Evolutionary conservation across 2,113 vertebrate species (phyloP).

Genomic region (Lepisosteus oculatus): DNA sequence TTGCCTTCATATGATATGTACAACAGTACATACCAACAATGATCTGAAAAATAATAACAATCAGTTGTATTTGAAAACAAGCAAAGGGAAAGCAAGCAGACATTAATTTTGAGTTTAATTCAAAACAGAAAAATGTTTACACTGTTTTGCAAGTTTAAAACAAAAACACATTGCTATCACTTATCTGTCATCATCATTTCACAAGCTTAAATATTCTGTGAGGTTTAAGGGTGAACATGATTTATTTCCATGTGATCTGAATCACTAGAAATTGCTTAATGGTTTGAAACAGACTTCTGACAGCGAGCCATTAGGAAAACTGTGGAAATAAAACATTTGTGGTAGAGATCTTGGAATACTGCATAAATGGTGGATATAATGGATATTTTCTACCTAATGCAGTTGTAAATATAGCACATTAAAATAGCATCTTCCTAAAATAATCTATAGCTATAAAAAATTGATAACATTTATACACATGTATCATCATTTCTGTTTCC

Average conservation of each 20-base stretch:
- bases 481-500: too few species aligned
- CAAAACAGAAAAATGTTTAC: neutral
- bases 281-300: slow-evolving; percentile 55
- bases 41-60: too few species aligned
- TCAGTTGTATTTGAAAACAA: too few species aligned
- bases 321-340: slow-evolving; percentile 52
- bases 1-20: too few species aligned
- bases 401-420: slow-evolving; percentile 41
- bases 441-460: neutral
- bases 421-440: slow-evolving; percentile 38
- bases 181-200: slow-evolving; percentile 31
- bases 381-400: slow-evolving; percentile 51
- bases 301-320: slow-evolving; percentile 50
- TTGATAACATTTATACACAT: too few species aligned
- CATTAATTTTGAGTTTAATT: too few species aligned
- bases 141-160: neutral
- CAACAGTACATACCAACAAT: too few species aligned
- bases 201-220: slow-evolving; percentile 40
- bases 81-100: too few species aligned
- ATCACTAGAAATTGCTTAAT: slow-evolving; percentile 60
- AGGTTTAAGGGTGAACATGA: slow-evolving; percentile 44
- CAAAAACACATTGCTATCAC: slow-evolving; percentile 11
- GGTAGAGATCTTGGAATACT: slow-evolving; percentile 26
- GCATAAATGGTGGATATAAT: slow-evolving; percentile 41
- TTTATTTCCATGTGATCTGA: slow-evolving; percentile 52